Conservation (phyloP, 92 coral and sea anemone genomes). For the Siderastrea radians region DNA sequence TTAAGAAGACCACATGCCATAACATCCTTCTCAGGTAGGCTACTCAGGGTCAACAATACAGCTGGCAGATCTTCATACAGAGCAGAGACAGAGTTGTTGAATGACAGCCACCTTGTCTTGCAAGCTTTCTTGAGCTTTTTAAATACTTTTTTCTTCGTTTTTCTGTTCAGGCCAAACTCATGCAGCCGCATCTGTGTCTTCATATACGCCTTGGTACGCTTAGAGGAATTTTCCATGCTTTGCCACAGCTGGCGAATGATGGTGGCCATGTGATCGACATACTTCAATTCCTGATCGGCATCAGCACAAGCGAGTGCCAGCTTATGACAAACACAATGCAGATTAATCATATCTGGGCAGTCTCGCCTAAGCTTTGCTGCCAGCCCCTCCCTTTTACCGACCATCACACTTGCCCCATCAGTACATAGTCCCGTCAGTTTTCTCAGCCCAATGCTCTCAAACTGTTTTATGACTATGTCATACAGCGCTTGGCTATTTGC, state of each 20-base stretch:
- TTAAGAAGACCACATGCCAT: no score
- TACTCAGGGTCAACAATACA: conserved; percentile 19
- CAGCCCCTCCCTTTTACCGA: conserved; percentile 44
- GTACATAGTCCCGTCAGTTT: conserved; percentile 35
- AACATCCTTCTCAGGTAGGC: no score
- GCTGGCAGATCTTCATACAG: conserved; percentile 40
- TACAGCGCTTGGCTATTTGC: conserved; percentile 22
- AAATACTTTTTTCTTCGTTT: conserved; percentile 15
- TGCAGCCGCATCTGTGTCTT: conserved; percentile 50
- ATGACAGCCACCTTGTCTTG: conserved; percentile 47
- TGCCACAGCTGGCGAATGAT: conserved; percentile 54
- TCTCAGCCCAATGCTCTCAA: conserved; percentile 20
- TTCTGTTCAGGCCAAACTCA: conserved; percentile 33
- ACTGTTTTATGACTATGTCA: conserved; percentile 22
- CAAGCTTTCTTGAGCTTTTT: conserved; percentile 54
- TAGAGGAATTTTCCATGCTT: conserved; percentile 49
- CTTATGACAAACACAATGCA: conserved; percentile 39
- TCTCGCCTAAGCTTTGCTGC: conserved; percentile 37
- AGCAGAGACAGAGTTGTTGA: conserved; percentile 40
- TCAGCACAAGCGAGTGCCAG: conserved; percentile 55
- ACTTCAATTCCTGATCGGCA: conserved; percentile 50
- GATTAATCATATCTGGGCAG: conserved; percentile 43
- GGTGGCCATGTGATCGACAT: conserved; percentile 43
- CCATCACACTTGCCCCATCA: conserved; percentile 47
- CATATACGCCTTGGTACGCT: conserved; percentile 48